phyloP scores from a whole-genome alignment of 2,888 invertebrate genomes.

The Colostygia pectinataria region DNA sequence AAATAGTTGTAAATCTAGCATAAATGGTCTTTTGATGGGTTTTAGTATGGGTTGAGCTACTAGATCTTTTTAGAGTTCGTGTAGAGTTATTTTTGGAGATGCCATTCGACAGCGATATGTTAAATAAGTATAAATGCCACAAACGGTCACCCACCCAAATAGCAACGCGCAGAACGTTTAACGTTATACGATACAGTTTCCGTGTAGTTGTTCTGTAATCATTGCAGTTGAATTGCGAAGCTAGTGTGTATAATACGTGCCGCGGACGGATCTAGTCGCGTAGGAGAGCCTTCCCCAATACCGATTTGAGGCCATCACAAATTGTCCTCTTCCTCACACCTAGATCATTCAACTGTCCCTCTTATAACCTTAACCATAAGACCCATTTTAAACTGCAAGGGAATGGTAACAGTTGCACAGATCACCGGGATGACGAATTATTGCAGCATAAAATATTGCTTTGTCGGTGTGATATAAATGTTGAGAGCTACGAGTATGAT shows the following conservation, averaged over 20 bases:
- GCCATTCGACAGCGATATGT: no score
- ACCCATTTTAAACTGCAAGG: constrained; percentile 57
- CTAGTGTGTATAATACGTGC: constrained; percentile 39
- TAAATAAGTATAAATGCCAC: no score
- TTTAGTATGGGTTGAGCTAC: no score
- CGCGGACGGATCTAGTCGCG: constrained; percentile 58
- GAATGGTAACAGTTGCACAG: constrained; percentile 56
- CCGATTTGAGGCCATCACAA: constrained; percentile 79
- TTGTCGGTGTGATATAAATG: constrained; percentile 28
- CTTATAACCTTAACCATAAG: constrained; percentile 61
- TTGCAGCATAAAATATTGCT: constrained; percentile 43
- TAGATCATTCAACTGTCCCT: constrained; percentile 58
- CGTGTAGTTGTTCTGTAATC: no score
- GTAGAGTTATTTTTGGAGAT: no score
- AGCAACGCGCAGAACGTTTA: no score
- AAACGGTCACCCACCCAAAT: no score
- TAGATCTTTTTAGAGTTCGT: no score
- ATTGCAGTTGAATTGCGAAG: constrained; percentile 7
- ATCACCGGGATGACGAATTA: constrained; percentile 54
- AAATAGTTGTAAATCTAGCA: no score
- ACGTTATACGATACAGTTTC: no score
- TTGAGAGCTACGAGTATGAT: neutral
- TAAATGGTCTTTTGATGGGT: no score
- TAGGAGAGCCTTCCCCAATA: constrained; percentile 76
- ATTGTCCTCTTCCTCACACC: constrained; percentile 75